Percentiles rank a stretch among this genome's conserved stretches.
These are phyloP conservation scores for Brachypterus glaber DNA, from an alignment of 2,888 invertebrate species.

Conservation along the genomic window DNA sequence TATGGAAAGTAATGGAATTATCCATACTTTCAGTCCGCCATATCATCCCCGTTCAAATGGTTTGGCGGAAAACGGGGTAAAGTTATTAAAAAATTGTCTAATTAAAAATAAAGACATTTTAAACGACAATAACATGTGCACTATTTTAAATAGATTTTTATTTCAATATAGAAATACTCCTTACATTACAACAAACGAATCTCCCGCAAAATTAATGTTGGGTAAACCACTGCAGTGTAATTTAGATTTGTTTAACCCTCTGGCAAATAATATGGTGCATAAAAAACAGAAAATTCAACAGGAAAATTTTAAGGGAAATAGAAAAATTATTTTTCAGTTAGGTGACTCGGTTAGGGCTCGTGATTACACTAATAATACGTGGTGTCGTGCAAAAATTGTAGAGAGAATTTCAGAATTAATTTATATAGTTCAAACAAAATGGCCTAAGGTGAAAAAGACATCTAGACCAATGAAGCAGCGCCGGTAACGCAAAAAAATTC, in stretches of 20 bases:
- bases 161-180: slow-evolving; percentile 13
- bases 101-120: slow-evolving; percentile 12
- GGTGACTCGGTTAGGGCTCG: too few species aligned
- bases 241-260: slow-evolving; percentile 3
- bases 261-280: too few species aligned
- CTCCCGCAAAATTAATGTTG: slow-evolving; percentile 12
- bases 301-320: too few species aligned
- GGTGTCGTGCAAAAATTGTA: slow-evolving; percentile 4
- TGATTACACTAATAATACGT: too few species aligned
- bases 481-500: too few species aligned
- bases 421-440: slow-evolving; percentile 10
- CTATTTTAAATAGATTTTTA: slow-evolving; percentile 11
- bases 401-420: slow-evolving; percentile 8
- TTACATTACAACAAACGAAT: slow-evolving; percentile 11
- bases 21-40: too few species aligned
- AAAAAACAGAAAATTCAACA: not conserved
- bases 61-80: slow-evolving; percentile 16
- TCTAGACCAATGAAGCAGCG: too few species aligned
- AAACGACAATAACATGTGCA: slow-evolving; percentile 7
- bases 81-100: slow-evolving; percentile 13
- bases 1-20: slow-evolving; percentile 12
- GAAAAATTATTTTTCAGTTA: too few species aligned
- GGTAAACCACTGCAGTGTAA: slow-evolving; percentile 9
- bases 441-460: slow-evolving; percentile 10
- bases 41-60: too few species aligned